A percentile compares a stretch with the other conserved stretches of the same genome.
Conservation (phyloP, 2,113 vertebrate genomes). For the Nibea albiflora region DNA sequence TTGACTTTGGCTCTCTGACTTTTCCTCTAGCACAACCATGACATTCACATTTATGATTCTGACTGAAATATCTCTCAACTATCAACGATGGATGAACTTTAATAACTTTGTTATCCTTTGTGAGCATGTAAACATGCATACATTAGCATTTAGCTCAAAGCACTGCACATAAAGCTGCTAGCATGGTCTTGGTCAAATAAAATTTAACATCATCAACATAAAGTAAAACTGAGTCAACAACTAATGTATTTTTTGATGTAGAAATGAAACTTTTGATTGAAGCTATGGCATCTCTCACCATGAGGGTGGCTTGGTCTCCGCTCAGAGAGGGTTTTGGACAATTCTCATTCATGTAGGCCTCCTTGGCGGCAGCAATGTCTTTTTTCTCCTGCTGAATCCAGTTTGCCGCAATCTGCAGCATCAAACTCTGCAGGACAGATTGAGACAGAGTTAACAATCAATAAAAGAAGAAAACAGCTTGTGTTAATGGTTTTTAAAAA, state of each 20-base stretch:
- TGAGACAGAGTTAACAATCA: neutral
- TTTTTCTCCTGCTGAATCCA: conserved; percentile 86
- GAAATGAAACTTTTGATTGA: neutral
- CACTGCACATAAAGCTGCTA: too few relatives aligned
- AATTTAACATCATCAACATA: neutral
- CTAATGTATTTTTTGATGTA: neutral
- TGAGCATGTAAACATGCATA: too few relatives aligned
- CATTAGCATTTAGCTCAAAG: too few relatives aligned
- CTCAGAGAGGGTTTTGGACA: conserved; percentile 77
- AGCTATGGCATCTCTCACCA: conserved; percentile 47
- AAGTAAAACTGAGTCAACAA: neutral
- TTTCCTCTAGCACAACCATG: too few relatives aligned
- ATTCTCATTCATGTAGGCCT: conserved; percentile 86
- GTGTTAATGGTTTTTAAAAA: neutral
- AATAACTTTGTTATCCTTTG: neutral
- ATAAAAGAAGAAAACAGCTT: neutral
- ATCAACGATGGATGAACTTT: neutral
- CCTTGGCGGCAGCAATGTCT: conserved; percentile 82
- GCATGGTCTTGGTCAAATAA: neutral
- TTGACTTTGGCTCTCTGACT: too few relatives aligned
- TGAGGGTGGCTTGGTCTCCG: conserved; percentile 68
- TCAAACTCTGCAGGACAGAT: conserved; percentile 86
- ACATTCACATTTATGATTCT: too few relatives aligned
- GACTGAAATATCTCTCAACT: neutral
- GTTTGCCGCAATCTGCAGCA: conserved; percentile 89